Conservation (phyloP, 2,113 vertebrate species). For the Pristiophorus japonicus region DNA sequence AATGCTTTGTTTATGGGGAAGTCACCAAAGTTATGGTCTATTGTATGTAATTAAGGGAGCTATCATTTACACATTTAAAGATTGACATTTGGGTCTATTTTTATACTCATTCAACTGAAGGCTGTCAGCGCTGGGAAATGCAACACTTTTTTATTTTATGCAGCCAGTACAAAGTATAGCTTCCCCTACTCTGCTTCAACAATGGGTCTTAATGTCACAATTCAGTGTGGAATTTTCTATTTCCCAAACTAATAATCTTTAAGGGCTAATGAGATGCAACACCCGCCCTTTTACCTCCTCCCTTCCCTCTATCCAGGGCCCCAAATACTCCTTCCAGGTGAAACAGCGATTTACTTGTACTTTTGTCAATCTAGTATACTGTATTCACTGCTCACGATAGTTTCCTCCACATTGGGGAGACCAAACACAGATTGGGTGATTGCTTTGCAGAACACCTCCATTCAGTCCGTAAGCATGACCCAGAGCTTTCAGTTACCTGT, state of each 20-base stretch:
- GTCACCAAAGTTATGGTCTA: background rate
- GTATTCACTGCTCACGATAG: too few relatives aligned
- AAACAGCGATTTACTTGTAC: too few relatives aligned
- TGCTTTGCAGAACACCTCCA: too few relatives aligned
- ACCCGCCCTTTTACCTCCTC: too few relatives aligned
- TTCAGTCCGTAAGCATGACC: too few relatives aligned
- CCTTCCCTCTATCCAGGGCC: too few relatives aligned
- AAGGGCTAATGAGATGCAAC: too few relatives aligned
- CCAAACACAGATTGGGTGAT: too few relatives aligned
- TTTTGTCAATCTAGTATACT: too few relatives aligned
- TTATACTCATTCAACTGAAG: constrained; percentile 4
- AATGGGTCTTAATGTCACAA: background rate
- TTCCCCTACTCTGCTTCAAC: background rate
- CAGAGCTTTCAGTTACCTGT: too few relatives aligned
- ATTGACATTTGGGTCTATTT: background rate
- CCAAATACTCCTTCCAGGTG: too few relatives aligned
- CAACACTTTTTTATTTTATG: background rate
- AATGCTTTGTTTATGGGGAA: background rate
- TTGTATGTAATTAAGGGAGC: background rate
- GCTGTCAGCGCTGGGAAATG: background rate
- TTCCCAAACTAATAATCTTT: background rate
- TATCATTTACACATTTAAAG: background rate
- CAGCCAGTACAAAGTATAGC: background rate
- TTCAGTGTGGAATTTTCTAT: background rate
- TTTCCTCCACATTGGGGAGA: too few relatives aligned